Evolutionary conservation across 2,797 vertebrate species (phyloP), one percentile per base, ranked within the genome.

Genomic region (Rhinogobio ventralis): DNA sequence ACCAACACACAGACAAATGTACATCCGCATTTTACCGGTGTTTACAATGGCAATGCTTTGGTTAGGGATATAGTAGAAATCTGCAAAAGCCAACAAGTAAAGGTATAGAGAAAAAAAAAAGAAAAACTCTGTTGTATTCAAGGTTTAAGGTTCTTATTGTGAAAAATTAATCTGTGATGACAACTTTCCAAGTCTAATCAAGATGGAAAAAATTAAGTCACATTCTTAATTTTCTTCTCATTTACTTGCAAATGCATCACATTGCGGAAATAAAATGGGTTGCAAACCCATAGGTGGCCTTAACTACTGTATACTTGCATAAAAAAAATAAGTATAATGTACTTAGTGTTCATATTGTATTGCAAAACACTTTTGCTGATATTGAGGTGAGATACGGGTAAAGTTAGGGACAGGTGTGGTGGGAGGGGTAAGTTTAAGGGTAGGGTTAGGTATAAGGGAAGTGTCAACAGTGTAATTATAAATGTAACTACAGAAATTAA

Each of bases 21-120:
- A 5, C 53, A 73, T 82, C 67, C 6, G 57, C 46, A 83, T 67
- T 83, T 83, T 66, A 51, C 25, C 19, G n/a, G n/a, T 79, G 77
- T 49, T 66, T 79, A 66, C 17, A 79, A 28, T 66, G 42, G 17
- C 15, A 79, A 66, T 46, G 42, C 11, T 46, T 64, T 33, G 11
- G 57, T 66, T 46, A 5, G 19, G 6, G 25, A 77, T 42, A 45
- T 33, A 66, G 42, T 33, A 45, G 3, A 20, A 60, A 77, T 42
- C 72, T 53, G 25, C 19, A 23, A 74, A 51, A 57, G 51, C 23
- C 13, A 42, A 76, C 4, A 57, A 15, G 30, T 15, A 76, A 39
- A 53, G 19, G 51, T 74, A 10, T 49, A 75, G 20, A 30, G n/a
- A 64, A 30, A 15, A 39, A 10, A 75, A 33, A 23, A 76, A 57